Base-by-base conservation (phyloP, 1,140 invertebrate genomes). In the Odontomachus brunneus region DNA sequence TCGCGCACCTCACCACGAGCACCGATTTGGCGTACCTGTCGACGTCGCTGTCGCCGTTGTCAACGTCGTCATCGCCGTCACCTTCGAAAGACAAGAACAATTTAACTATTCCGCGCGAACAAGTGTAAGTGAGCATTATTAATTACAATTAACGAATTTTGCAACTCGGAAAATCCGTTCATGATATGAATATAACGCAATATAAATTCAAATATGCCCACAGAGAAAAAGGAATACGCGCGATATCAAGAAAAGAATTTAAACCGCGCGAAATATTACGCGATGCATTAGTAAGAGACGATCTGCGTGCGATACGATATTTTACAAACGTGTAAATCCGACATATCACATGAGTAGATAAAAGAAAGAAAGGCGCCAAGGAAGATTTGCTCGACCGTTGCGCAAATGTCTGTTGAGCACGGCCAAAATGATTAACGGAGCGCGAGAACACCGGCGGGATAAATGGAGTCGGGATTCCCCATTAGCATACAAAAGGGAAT, bases 401-500 rank as follows among this genome's bases (percentile, higher is more conserved):
- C n/a, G 22, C 15, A 62, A 74, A 38, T 71, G 65, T 48, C 71
- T 84, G 14, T 51, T 65, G 29, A 76, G 66, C 15, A 12, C 29
- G 62, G 17, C 38, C 72, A 84, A 85, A 84, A 86, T 84, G 26
- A 71, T 82, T 82, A 82, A 82, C 84, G 76, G 49, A 85, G 67
- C 83, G 62, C n/a, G 71, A 72, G 82, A 87, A 17, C 19, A 11
- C 2, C n/a, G 19, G 19, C 44, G 26, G 53, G 57, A 81, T 81
- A 83, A 88, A 89, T 88, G 81, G 87, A 82, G 84, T 82, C 87
- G 81, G 76, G 86, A 76, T 80, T 80, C 84, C 84, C 82, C 80
- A 92, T 91, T 92, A 90, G 90, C 91, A 91, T 92, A 92, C 85
- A 91, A 90, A 75, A 73, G 29, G 19, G 29, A 66, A 76, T 62